Evolutionary conservation across 1,140 invertebrate genomes (phyloP).

Genomic region (Formica exsecta): DNA sequence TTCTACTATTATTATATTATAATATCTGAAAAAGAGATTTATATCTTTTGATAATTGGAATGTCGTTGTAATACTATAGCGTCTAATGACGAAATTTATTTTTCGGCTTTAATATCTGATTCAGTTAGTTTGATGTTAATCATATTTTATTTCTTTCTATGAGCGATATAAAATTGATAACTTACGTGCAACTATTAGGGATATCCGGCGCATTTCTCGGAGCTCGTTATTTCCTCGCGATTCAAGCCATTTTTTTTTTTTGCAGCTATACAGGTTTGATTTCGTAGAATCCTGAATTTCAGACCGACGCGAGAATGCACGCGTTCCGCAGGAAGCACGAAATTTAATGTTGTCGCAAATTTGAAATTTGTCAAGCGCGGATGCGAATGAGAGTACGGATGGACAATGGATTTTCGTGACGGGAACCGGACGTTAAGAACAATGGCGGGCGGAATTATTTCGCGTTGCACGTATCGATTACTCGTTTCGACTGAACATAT

Average conservation of each 20-base stretch:
- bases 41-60: neutral
- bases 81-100: too few relatives aligned
- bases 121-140: neutral
- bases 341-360: slow-evolving; percentile 42
- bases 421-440: slow-evolving; percentile 34
- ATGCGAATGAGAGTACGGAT: neutral
- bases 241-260: slow-evolving; percentile 3
- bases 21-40: neutral
- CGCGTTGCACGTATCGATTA: slow-evolving; percentile 40
- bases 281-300: slow-evolving; percentile 16
- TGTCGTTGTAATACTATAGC: neutral
- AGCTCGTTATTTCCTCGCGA: slow-evolving; percentile 17
- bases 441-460: slow-evolving; percentile 28
- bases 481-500: slow-evolving; percentile 15
- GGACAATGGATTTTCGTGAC: slow-evolving; percentile 48
- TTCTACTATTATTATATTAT: too few relatives aligned
- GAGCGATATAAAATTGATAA: neutral
- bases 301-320: neutral
- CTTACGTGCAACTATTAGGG: slow-evolving; percentile 15
- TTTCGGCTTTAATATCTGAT: too few relatives aligned
- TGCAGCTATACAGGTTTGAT: neutral
- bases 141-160: neutral
- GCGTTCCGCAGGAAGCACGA: slow-evolving; percentile 28
- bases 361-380: slow-evolving; percentile 4
- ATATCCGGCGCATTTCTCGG: slow-evolving; percentile 5